These are phyloP conservation scores for Daboia siamensis DNA, from an alignment of 2,113 vertebrate genomes.

Conservation along the genomic window DNA sequence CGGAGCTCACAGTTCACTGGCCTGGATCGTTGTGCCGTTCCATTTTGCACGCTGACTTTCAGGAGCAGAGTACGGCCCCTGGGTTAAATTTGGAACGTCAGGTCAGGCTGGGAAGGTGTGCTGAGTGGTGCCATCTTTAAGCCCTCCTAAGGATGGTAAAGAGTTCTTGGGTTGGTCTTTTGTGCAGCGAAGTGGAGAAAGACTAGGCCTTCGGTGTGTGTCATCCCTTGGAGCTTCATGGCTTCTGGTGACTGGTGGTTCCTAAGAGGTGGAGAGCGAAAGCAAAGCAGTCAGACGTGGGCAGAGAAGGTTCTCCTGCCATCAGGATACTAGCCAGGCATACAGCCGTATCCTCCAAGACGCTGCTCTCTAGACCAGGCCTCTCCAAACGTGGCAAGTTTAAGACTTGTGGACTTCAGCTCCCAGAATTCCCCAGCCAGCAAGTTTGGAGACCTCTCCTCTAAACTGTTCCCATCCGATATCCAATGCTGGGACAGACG, in stretches of 20 bases:
- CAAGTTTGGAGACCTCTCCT: neutral
- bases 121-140: neutral
- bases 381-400: neutral
- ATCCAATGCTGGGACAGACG: neutral
- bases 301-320: neutral
- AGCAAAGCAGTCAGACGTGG: neutral
- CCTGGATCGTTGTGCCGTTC: neutral
- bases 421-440: neutral
- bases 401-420: neutral
- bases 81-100: neutral
- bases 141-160: neutral
- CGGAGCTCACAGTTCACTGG: conserved; percentile 35
- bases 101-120: neutral
- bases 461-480: neutral
- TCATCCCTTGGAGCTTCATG: neutral
- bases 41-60: neutral
- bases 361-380: neutral
- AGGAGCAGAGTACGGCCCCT: conserved; percentile 13
- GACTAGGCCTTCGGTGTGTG: neutral
- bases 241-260: neutral
- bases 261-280: neutral
- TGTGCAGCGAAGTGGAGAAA: neutral
- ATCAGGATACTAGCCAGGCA: neutral
- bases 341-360: neutral
- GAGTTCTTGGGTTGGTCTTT: neutral